A percentile compares a stretch with the other conserved stretches of the same genome.
Evolutionary conservation across 2,797 vertebrate species (phyloP).

Genomic region (Microhierax caerulescens): DNA sequence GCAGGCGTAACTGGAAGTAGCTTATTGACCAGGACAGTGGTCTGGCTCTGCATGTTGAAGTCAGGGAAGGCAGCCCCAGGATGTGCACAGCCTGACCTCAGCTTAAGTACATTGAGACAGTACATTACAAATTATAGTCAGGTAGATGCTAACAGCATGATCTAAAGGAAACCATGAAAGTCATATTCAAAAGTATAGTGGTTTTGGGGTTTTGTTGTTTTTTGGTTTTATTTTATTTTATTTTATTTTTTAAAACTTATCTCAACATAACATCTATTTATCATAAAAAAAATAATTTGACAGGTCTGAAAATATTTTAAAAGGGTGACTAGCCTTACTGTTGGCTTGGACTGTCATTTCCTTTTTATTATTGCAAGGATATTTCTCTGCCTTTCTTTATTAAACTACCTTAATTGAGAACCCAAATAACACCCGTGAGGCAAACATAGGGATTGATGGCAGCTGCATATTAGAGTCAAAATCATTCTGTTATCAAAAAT

Average conservation of each 20-base stretch:
- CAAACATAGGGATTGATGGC: not conserved
- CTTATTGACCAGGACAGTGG: not conserved
- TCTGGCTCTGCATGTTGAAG: not conserved
- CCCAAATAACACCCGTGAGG: not conserved
- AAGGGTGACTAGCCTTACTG: not conserved
- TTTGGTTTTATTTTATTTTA: not conserved
- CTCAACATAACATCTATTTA: not conserved
- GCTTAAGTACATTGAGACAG: not conserved
- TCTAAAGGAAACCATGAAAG: not conserved
- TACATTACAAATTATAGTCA: not conserved
- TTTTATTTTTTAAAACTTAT: not conserved
- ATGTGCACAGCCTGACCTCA: not conserved
- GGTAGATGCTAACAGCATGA: not conserved
- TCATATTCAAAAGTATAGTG: not conserved
- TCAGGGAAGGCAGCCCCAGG: not conserved
- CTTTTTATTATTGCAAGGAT: not conserved
- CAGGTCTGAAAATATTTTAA: slow-evolving; percentile 3
- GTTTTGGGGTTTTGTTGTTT: not conserved
- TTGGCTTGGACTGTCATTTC: not conserved
- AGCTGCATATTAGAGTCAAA: not conserved
- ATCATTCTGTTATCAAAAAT: not conserved
- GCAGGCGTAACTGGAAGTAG: not conserved
- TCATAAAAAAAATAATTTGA: not conserved
- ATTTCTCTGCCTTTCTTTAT: slow-evolving; percentile 26
- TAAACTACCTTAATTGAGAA: slow-evolving; percentile 14